These are phyloP conservation scores for Volucella bombylans DNA, from an alignment of 2,888 invertebrate species.

Conservation along the genomic window DNA sequence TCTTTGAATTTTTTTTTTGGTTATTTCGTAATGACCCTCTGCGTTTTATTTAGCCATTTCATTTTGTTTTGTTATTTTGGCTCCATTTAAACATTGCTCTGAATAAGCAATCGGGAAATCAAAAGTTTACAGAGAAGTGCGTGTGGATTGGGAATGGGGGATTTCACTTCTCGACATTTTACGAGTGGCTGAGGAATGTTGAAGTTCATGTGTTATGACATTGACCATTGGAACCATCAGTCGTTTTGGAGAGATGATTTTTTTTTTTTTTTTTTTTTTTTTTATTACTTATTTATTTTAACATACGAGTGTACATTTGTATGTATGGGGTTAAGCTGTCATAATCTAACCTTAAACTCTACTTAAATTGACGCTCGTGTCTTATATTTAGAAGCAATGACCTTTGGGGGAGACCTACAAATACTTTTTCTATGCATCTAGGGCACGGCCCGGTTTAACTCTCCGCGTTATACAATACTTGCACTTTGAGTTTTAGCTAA, in stretches of 20 bases:
- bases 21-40: neutral
- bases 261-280: neutral
- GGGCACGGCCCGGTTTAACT: slow-evolving; percentile 14
- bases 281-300: too few relatives aligned
- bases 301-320: too few relatives aligned
- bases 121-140: neutral
- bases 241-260: neutral
- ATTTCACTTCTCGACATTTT: too few relatives aligned
- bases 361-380: neutral
- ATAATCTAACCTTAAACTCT: too few relatives aligned
- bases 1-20: slow-evolving; percentile 13
- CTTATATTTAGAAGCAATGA: slow-evolving; percentile 15
- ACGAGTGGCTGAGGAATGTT: neutral
- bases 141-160: neutral
- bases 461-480: slow-evolving; percentile 27
- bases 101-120: slow-evolving; percentile 6
- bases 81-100: slow-evolving; percentile 47
- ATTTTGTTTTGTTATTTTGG: neutral
- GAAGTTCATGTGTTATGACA: slow-evolving; percentile 24
- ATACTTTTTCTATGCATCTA: slow-evolving; percentile 11
- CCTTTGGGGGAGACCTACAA: slow-evolving; percentile 10
- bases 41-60: neutral
- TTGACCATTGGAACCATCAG: slow-evolving; percentile 35
- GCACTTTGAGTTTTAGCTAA: neutral
- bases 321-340: too few relatives aligned